Evolutionary conservation across 2,113 vertebrate genomes (phyloP), one percentile per base, ranked within the genome.

Genomic region (Mionectes macconnelli): DNA sequence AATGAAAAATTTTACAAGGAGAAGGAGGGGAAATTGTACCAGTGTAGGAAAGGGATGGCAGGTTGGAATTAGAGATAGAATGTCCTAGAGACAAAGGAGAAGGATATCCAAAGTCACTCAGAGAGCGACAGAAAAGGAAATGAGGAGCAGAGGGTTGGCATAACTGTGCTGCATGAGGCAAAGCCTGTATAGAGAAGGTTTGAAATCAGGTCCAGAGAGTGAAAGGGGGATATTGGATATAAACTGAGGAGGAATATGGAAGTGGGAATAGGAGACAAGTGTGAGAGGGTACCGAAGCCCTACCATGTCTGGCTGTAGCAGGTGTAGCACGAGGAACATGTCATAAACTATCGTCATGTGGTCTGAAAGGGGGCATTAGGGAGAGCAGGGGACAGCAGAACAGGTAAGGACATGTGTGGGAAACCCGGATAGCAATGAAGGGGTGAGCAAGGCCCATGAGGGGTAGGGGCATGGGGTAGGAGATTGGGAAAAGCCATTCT

Each of bases 371-470:
- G 22, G 16, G 17, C n/a, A 44, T 56, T 50, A 57, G 30, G 40
- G 31, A 93, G 4, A 55, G 14, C 14, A 63, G n/a, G 37, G 80
- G 50, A 56, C 20, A 49, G 6, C 17, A 31, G 11, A 57, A 85
- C 21, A 62, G 25, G 27, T 53, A 67, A 84, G 50, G 55, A 37
- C 30, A 70, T 2, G 4, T 25, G 20, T 24, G 24, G 27, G 37
- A 60, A 86, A 66, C 22, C 18, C n/a, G 23, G 25, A 42, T 57
- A 52, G 14, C 25, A 74, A 12, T 10, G 15, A 94, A 53, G 21
- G 9, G 30, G 4, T 28, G 33, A 93, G 18, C 4, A 15, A 31
- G 30, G 4, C 28, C 24, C 22, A 49, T 0, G 0, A n/a, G 3
- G 13, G 4, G 2, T 63, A 8, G 23, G 67, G 18, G 6, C 14